A percentile compares a stretch with the other conserved stretches of the same genome.
Evolutionary conservation across 2,797 vertebrate species (phyloP).

Genomic region (Myotis planiceps): DNA sequence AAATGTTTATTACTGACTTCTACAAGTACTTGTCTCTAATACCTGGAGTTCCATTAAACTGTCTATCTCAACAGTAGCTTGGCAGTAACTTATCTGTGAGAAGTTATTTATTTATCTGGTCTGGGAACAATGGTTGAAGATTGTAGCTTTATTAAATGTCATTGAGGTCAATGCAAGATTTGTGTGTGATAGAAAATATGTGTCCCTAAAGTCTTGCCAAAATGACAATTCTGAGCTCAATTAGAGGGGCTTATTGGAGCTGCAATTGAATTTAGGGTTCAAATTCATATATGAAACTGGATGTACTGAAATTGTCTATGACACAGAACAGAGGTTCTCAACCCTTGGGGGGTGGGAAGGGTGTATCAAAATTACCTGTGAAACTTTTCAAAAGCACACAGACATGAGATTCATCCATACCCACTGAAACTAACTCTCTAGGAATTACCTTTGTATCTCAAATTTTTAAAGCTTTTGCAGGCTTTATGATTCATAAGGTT

Average conservation of each 20-base stretch:
- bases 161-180: constrained; percentile 48
- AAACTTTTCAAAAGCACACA: background rate
- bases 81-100: background rate
- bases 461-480: background rate
- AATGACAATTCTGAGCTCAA: constrained; percentile 26
- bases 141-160: constrained; percentile 66
- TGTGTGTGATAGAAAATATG: constrained; percentile 50
- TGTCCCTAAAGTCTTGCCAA: constrained; percentile 44
- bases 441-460: background rate
- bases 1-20: background rate
- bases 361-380: background rate
- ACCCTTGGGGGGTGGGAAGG: accelerated
- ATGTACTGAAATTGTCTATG: background rate
- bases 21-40: background rate
- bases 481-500: background rate
- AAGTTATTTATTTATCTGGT: constrained; percentile 49
- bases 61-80: background rate
- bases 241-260: constrained; percentile 37
- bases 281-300: constrained; percentile 39
- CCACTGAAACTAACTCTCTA: background rate
- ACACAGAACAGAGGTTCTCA: background rate
- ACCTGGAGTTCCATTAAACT: background rate
- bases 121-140: constrained; percentile 24
- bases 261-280: constrained; percentile 21
- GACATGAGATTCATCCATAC: background rate